Conservation (phyloP, 1,140 invertebrate species). For the Drosophila ogumai region DNA sequence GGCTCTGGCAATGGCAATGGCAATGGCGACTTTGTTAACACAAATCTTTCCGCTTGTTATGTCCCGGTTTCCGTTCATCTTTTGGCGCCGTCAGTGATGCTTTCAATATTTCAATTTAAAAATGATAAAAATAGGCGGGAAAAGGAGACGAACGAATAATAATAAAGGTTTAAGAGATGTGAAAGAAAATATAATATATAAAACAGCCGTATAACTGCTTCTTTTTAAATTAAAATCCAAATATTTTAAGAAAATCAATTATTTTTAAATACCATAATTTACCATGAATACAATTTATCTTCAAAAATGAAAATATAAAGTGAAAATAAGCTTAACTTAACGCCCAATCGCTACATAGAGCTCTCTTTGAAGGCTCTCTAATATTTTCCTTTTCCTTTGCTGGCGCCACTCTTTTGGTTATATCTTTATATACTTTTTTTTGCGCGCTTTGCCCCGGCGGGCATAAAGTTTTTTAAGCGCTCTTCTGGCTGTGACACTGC, state of each 20-base stretch:
- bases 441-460: neutral
- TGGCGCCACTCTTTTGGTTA: constrained; percentile 9
- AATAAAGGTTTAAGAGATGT: neutral
- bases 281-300: neutral
- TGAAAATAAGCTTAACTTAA: neutral
- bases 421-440: constrained; percentile 7
- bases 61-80: constrained; percentile 68
- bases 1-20: neutral
- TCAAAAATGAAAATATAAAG: neutral
- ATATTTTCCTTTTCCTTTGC: constrained; percentile 59
- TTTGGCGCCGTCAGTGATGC: constrained; percentile 32
- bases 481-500: constrained; percentile 25
- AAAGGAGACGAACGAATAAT: neutral
- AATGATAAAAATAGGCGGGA: neutral
- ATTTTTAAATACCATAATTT: too few species aligned
- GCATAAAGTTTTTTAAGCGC: constrained; percentile 60
- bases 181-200: neutral
- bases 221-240: neutral
- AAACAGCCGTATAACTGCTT: too few species aligned
- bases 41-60: constrained; percentile 83
- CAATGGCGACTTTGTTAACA: constrained; percentile 69
- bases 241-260: too few species aligned
- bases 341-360: neutral
- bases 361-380: constrained; percentile 56
- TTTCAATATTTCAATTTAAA: constrained; percentile 12